Base-by-base conservation (phyloP, 1,140 invertebrate genomes). In the Pemphigus obesinymphae region DNA sequence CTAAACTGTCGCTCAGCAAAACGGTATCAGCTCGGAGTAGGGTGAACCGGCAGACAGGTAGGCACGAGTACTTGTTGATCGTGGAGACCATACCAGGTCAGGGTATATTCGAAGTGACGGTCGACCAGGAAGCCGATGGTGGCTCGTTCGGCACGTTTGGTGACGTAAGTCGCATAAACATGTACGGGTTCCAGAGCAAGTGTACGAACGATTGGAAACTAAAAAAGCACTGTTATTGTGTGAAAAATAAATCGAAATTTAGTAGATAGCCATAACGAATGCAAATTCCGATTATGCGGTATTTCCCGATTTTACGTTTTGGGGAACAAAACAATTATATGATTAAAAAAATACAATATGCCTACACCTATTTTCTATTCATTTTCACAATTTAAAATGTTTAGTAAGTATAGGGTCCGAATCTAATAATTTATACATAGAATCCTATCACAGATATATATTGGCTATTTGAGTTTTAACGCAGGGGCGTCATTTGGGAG, bases 141-240 rank as follows among this genome's bases (percentile, higher is more conserved):
- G 45, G 72, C 17, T 55, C 58, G 10, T 84, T 85, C 75, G 82
- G 84, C 73, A 72, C 92, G 0, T 89, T 90, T 0, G 93, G 93
- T 2, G 90, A 91, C 3, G 89, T 95, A 31, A 95, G 93, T 85
- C 89, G 94, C 34, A 88, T 95, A n/a, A 95, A 95, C 86, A 85
- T 92, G n/a, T 95, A 95, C 84, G 92, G 92, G 7, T 90, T 90
- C 82, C 93, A 95, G 86, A 94, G 93, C 86, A 88, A 88, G 83
- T 96, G 94, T 85, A 89, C 95, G 34, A 89, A 91, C 75, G 90
- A 94, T 84, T 92, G 91, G 84, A 89, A 90, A 84, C 88, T 95
- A 37, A 93, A 94, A 85, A 89, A 94, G 76, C 94, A 94, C 86
- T 94, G 93, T 87, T 94, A 91, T 85, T 94, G 93, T 84, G 50